phyloP scores from a whole-genome alignment of 2,113 vertebrate genomes.

The Pionites leucogaster region DNA sequence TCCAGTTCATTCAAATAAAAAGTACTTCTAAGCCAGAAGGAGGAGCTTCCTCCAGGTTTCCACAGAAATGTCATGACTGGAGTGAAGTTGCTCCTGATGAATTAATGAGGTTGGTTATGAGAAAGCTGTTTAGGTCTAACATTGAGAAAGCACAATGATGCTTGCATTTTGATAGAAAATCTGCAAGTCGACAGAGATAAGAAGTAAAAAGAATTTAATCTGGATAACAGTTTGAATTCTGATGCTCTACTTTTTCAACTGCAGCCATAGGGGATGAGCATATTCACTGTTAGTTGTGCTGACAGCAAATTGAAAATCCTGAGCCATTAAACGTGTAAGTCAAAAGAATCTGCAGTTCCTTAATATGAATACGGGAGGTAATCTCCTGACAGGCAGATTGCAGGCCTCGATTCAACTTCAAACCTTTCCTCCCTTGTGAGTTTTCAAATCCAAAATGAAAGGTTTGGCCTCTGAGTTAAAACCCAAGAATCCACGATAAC shows the following conservation, averaged over 20 bases:
- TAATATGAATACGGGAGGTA: neutral
- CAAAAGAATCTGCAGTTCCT: neutral
- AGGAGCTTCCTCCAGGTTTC: slow-evolving; percentile 8
- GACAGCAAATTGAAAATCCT: neutral
- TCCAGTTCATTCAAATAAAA: slow-evolving; percentile 6
- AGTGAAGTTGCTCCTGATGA: neutral
- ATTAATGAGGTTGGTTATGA: slow-evolving; percentile 32
- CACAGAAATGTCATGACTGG: slow-evolving; percentile 40
- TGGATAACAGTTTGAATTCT: neutral
- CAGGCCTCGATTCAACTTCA: neutral
- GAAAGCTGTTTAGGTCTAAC: slow-evolving; percentile 1
- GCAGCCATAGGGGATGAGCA: neutral
- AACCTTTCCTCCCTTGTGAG: neutral
- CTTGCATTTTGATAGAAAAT: slow-evolving; percentile 26
- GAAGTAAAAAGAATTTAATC: neutral
- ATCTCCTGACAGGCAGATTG: neutral
- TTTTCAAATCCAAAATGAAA: neutral
- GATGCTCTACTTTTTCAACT: neutral
- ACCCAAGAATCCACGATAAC: accelerated
- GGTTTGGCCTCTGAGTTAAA: neutral
- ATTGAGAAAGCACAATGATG: neutral
- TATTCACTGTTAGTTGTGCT: neutral
- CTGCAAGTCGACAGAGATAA: neutral
- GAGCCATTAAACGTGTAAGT: neutral
- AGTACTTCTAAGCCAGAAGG: neutral